Evolutionary conservation across 2,888 invertebrate species (phyloP).

Genomic region (Cyclophora punctaria): DNA sequence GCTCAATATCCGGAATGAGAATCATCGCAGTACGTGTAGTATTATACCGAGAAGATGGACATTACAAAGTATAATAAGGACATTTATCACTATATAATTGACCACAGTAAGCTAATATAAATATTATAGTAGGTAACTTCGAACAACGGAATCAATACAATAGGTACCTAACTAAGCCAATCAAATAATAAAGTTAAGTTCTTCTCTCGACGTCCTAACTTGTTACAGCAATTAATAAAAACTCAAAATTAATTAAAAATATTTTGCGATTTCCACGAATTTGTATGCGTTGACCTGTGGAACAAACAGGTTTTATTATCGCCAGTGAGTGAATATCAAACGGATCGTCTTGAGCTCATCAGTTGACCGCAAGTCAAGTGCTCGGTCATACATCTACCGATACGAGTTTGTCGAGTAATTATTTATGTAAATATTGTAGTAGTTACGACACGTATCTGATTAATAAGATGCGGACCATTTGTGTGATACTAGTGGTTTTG

Average conservation of each 20-base stretch:
- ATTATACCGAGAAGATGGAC: background rate
- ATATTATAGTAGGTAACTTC: no score
- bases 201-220: no score
- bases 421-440: no score
- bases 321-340: conserved; percentile 14
- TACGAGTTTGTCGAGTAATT: background rate
- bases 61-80: conserved; percentile 6
- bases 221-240: background rate
- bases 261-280: background rate
- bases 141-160: no score
- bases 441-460: conserved; percentile 2
- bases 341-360: conserved; percentile 27
- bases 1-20: conserved; percentile 3
- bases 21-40: background rate
- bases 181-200: no score
- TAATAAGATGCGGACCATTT: conserved; percentile 14
- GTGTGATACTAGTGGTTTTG: conserved; percentile 20
- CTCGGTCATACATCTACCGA: conserved; percentile 11
- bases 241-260: background rate
- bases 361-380: conserved; percentile 28
- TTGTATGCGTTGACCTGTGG: conserved; percentile 4
- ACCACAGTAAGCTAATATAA: no score
- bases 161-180: no score
- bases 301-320: conserved; percentile 29
- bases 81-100: conserved; percentile 2